A percentile compares a stretch with the other conserved stretches of the same genome.
Conservation (phyloP, 2,888 invertebrate genomes). For the Hoplodrina blanda region DNA sequence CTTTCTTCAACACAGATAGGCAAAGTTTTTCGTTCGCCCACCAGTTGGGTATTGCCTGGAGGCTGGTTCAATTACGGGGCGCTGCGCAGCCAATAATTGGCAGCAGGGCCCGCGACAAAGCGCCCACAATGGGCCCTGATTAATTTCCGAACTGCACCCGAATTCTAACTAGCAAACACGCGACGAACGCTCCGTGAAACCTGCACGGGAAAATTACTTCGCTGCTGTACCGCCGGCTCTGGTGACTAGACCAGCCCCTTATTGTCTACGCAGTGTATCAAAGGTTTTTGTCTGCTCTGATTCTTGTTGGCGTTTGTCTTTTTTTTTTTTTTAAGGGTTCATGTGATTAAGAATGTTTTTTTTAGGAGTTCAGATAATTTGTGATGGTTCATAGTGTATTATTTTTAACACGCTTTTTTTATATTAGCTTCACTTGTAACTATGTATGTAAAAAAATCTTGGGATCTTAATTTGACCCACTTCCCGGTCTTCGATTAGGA, state of each 20-base stretch:
- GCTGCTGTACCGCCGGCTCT: slow-evolving; percentile 68
- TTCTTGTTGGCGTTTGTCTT: slow-evolving; percentile 48
- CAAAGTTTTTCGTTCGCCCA: slow-evolving; percentile 72
- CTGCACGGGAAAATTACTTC: slow-evolving; percentile 81
- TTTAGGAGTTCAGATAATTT: not conserved
- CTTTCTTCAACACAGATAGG: slow-evolving; percentile 48
- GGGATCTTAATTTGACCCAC: too few relatives aligned
- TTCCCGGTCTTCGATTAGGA: too few relatives aligned
- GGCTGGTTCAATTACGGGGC: slow-evolving; percentile 86
- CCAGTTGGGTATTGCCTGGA: slow-evolving; percentile 71
- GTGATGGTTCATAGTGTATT: not conserved
- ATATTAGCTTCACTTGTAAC: too few relatives aligned
- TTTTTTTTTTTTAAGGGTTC: slow-evolving; percentile 7
- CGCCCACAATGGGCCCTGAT: slow-evolving; percentile 89
- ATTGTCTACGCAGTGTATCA: slow-evolving; percentile 58
- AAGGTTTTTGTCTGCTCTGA: slow-evolving; percentile 55
- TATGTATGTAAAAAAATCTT: too few relatives aligned
- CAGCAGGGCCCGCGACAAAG: slow-evolving; percentile 87
- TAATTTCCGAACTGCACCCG: slow-evolving; percentile 90
- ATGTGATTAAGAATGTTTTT: not conserved
- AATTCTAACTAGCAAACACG: slow-evolving; percentile 89
- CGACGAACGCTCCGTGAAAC: slow-evolving; percentile 77
- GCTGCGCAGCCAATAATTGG: slow-evolving; percentile 87
- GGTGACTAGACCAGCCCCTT: slow-evolving; percentile 61
- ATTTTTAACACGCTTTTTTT: too few relatives aligned